Conservation (phyloP, 1,140 invertebrate genomes). For the Hylaeus anthracinus region DNA sequence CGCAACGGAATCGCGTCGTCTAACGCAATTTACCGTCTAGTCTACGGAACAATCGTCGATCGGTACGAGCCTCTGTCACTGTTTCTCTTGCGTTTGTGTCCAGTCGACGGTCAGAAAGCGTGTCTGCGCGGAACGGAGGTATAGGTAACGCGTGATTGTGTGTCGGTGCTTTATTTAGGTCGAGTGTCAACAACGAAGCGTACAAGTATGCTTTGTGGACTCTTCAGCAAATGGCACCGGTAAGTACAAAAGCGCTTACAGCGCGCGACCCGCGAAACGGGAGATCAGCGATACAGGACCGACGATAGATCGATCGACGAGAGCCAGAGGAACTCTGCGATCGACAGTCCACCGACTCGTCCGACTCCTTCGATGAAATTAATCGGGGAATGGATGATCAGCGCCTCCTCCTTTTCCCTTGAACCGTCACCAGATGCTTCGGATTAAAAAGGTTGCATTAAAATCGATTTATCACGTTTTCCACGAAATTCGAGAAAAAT, state of each 20-base stretch:
- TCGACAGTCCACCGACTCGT: neutral
- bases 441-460: too few species aligned
- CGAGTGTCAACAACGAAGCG: slow-evolving; percentile 61
- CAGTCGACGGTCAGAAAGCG: neutral
- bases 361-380: slow-evolving; percentile 3
- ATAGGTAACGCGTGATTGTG: slow-evolving; percentile 45
- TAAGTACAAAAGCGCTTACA: slow-evolving; percentile 57
- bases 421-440: too few species aligned
- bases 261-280: neutral
- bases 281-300: slow-evolving; percentile 14
- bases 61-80: slow-evolving; percentile 1
- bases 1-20: slow-evolving; percentile 16
- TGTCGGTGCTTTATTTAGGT: slow-evolving; percentile 66
- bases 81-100: neutral
- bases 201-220: slow-evolving; percentile 58
- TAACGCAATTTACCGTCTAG: slow-evolving; percentile 52
- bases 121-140: slow-evolving; percentile 1
- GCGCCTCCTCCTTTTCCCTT: too few species aligned
- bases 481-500: too few species aligned
- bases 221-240: slow-evolving; percentile 55
- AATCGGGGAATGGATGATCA: neutral
- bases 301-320: slow-evolving; percentile 41
- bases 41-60: slow-evolving; percentile 35
- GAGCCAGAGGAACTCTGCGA: neutral
- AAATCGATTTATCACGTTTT: too few species aligned